Base-by-base conservation (phyloP, 1,140 invertebrate species). In the Drosophila sproati region DNA sequence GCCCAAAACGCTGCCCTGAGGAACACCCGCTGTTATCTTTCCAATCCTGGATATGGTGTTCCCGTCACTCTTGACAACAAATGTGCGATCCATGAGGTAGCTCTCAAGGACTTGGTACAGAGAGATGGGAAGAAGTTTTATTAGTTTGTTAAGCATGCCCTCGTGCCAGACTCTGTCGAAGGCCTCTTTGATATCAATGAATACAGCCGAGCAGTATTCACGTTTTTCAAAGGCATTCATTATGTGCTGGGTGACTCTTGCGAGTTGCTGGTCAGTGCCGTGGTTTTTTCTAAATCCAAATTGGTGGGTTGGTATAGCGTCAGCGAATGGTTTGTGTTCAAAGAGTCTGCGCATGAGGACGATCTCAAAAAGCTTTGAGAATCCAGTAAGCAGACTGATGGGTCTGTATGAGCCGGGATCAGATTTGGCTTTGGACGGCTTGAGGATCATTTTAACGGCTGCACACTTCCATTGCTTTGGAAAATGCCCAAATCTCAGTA, bases 151-250 rank as follows among this genome's bases (percentile, higher is more conserved):
- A 0, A 77, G 29, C 0, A 77, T n/a, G 0, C 68, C 74, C 0
- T 7, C 35, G 12, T 77, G 69, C 74, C 69, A 73, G 0, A 68
- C 68, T 7, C 57, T 37, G 5, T 74, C 72, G 12, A 74, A 69
- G 0, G 72, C 64, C 32, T 74, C 62, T 0, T 12, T 34, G 0
- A 77, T 32, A 7, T 77, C 74, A 0, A 77, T 35, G 3, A 72
- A 78, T 0, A 74, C 48, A 0, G 66, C 71, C 3, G 64, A 74
- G 28, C 66, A 70, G 2, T 34, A 74, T 3, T 67, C 2, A 1
- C 34, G 4, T 1, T 37, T 7, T 3, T 75, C 67, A 6, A 31
- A 70, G 0, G 73, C 51, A 1, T 39, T 6, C 0, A 70, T 7
- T 0, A 75, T 75, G 1, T 37, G 43, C 4, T 75, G 66, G 0